These are phyloP conservation scores for Drosophila incognita DNA, from an alignment of 2,888 invertebrate genomes.

Conservation along the genomic window DNA sequence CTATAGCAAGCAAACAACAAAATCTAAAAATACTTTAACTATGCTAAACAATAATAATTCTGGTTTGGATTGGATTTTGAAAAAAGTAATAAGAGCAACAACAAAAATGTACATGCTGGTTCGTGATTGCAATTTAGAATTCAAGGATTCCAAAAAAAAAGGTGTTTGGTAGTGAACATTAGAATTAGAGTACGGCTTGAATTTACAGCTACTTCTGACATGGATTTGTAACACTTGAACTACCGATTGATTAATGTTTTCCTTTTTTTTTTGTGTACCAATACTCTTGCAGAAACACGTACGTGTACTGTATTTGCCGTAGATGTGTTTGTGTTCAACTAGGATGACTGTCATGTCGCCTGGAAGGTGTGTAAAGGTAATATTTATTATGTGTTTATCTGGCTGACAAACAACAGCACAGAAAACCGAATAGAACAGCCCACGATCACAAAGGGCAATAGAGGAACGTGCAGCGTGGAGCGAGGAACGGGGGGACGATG, in stretches of 20 bases:
- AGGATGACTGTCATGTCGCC: conserved; percentile 38
- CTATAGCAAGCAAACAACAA: not conserved
- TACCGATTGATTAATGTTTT: not conserved
- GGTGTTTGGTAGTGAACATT: not conserved
- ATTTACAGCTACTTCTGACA: not conserved
- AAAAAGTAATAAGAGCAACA: not conserved
- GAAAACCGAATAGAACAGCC: conserved; percentile 28
- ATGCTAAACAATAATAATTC: not conserved
- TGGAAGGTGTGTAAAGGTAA: conserved; percentile 69
- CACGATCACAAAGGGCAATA: conserved; percentile 48
- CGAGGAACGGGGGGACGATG: not conserved
- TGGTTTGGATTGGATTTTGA: not conserved
- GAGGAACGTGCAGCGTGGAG: conserved; percentile 6
- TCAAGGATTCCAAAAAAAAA: not conserved
- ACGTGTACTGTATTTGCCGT: not conserved
- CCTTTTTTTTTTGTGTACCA: conserved; percentile 1
- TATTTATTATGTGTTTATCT: conserved; percentile 76
- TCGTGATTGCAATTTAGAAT: not conserved
- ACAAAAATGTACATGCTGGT: not conserved
- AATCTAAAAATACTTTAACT: not conserved
- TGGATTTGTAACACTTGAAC: not conserved
- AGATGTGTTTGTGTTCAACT: conserved; percentile 2
- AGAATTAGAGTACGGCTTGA: not conserved
- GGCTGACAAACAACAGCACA: conserved; percentile 56
- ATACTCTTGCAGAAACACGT: conserved; percentile 2